These are phyloP conservation scores for Frankliniella fusca DNA, from an alignment of 2,888 invertebrate species.

Conservation along the genomic window DNA sequence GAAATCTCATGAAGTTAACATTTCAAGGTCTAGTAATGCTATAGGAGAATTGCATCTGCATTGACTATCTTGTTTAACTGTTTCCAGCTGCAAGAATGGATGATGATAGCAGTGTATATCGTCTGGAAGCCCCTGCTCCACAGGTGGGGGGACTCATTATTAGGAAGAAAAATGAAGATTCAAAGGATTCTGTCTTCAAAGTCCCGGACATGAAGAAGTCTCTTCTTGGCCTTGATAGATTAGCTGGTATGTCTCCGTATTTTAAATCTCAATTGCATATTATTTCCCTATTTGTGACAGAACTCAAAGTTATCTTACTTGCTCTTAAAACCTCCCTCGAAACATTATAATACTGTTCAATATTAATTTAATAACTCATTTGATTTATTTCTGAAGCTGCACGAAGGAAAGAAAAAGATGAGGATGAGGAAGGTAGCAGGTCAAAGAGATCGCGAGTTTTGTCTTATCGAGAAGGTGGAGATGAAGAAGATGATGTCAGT, in stretches of 20 bases:
- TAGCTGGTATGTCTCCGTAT: slow-evolving; percentile 58
- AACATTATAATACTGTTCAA: neutral
- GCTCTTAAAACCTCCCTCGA: neutral
- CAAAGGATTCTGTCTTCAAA: slow-evolving; percentile 54
- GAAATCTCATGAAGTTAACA: no score
- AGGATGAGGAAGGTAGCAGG: slow-evolving; percentile 40
- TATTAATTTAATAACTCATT: neutral
- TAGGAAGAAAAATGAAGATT: slow-evolving; percentile 59
- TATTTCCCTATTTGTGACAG: neutral
- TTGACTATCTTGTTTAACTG: neutral
- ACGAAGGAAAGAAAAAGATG: slow-evolving; percentile 45
- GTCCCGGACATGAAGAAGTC: slow-evolving; percentile 64
- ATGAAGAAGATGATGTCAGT: slow-evolving; percentile 47
- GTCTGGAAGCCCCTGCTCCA: slow-evolving; percentile 63
- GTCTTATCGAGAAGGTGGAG: slow-evolving; percentile 59
- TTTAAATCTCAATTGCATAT: slow-evolving; percentile 16
- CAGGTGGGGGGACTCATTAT: slow-evolving; percentile 67
- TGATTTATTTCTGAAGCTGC: slow-evolving; percentile 40
- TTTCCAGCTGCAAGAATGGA: neutral
- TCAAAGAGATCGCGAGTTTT: slow-evolving; percentile 44
- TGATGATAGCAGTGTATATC: slow-evolving; percentile 60
- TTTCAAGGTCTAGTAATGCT: no score
- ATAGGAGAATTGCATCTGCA: no score
- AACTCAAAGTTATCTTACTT: neutral
- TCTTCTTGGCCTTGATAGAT: slow-evolving; percentile 74